Percentiles rank a stretch among this genome's conserved stretches.
These are phyloP conservation scores for Misgurnus mizolepis DNA, from an alignment of 2,113 vertebrate genomes.

Conservation along the genomic window DNA sequence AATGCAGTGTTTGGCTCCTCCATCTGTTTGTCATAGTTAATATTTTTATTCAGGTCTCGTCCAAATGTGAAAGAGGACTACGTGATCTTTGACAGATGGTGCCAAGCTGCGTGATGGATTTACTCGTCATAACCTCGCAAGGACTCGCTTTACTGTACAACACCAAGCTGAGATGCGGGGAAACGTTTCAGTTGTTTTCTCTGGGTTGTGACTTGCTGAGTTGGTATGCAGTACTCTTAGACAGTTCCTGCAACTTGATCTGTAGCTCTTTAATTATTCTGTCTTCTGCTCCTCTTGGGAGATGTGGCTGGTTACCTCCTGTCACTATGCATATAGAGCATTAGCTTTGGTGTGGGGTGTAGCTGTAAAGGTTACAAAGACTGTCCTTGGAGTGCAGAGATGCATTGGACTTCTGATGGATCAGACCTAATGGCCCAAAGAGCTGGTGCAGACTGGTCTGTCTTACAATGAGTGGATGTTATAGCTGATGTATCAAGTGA, in stretches of 20 bases:
- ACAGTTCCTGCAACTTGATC: constrained; percentile 40
- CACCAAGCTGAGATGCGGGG: not conserved
- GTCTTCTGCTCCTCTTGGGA: constrained; percentile 49
- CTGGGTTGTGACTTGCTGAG: constrained; percentile 11
- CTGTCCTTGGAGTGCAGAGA: constrained; percentile 36
- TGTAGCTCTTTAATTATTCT: constrained; percentile 53
- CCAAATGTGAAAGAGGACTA: not conserved
- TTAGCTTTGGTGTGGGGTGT: constrained; percentile 45
- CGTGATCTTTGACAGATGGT: constrained; percentile 12
- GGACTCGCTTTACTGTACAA: not conserved
- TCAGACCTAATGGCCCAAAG: constrained; percentile 31
- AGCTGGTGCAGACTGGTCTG: constrained; percentile 7
- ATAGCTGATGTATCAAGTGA: constrained; percentile 12
- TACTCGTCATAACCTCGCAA: not conserved
- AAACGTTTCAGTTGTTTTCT: constrained; percentile 2
- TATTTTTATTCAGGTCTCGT: not conserved
- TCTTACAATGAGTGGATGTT: constrained; percentile 15
- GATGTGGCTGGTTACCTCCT: constrained; percentile 49
- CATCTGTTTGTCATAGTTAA: constrained; percentile 19
- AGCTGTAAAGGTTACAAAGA: constrained; percentile 51
- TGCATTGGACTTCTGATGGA: constrained; percentile 50
- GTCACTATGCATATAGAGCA: constrained; percentile 47
- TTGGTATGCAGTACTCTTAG: not conserved
- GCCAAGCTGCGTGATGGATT: not conserved
- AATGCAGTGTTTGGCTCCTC: not conserved